These are phyloP conservation scores for Anthonomus grandis DNA, from an alignment of 1,140 invertebrate species.

Conservation along the genomic window DNA sequence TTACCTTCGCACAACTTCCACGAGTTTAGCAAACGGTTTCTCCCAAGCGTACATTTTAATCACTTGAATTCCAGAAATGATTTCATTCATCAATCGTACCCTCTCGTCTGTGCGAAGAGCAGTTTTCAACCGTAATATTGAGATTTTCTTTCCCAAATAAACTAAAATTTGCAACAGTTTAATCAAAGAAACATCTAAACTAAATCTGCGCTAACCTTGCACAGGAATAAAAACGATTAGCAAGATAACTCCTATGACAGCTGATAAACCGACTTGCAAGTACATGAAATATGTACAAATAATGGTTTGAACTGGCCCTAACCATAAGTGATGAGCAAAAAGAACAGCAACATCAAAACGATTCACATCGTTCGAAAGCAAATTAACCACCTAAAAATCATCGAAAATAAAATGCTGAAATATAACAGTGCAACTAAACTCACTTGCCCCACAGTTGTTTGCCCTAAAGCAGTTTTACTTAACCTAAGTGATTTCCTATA, in stretches of 20 bases:
- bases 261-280: slow-evolving; percentile 69
- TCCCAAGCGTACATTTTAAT: slow-evolving; percentile 92
- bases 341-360: slow-evolving; percentile 68
- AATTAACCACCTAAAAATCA: slow-evolving; percentile 71
- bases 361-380: slow-evolving; percentile 80
- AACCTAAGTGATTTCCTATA: slow-evolving; percentile 74
- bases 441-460: slow-evolving; percentile 79
- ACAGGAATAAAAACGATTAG: slow-evolving; percentile 82
- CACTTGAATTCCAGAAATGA: slow-evolving; percentile 74
- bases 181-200: slow-evolving; percentile 5
- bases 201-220: slow-evolving; percentile 74
- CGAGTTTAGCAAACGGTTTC: slow-evolving; percentile 54
- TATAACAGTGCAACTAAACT: background rate
- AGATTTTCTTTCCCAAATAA: slow-evolving; percentile 62
- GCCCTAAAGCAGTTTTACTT: slow-evolving; percentile 70
- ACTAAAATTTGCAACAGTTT: slow-evolving; percentile 50
- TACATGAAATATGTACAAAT: slow-evolving; percentile 78
- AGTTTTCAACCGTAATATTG: slow-evolving; percentile 55
- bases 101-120: slow-evolving; percentile 67
- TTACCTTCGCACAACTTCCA: slow-evolving; percentile 26
- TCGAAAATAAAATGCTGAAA: too few species aligned
- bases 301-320: slow-evolving; percentile 78
- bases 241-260: slow-evolving; percentile 73
- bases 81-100: slow-evolving; percentile 74
- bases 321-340: slow-evolving; percentile 75